These are phyloP conservation scores for Galago senegalensis DNA, from an alignment of 2,797 vertebrate genomes.

Conservation along the genomic window DNA sequence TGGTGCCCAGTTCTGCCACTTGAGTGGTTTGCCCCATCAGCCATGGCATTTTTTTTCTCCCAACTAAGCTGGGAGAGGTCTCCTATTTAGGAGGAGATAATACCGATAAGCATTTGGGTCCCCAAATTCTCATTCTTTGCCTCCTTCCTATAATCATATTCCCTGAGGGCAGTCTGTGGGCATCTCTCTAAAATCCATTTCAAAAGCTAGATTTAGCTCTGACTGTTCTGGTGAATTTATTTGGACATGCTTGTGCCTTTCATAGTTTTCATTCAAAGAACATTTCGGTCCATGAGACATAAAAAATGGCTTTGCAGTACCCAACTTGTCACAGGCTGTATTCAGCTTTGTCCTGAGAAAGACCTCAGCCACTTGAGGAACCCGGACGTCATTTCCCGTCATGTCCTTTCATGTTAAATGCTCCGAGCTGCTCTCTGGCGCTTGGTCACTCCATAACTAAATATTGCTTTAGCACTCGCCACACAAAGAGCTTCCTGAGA, in stretches of 20 bases:
- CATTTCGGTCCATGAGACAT: constrained; percentile 46
- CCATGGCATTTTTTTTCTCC: constrained; percentile 44
- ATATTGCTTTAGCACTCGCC: constrained; percentile 78
- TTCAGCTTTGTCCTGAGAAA: constrained; percentile 57
- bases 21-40: constrained; percentile 14
- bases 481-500: constrained; percentile 79
- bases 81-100: constrained; percentile 43
- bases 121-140: constrained; percentile 54
- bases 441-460: constrained; percentile 79
- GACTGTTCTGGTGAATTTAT: constrained; percentile 1
- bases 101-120: not conserved
- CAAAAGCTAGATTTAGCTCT: not conserved
- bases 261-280: constrained; percentile 68
- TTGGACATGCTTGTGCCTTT: constrained; percentile 59
- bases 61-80: constrained; percentile 63
- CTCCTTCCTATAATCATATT: not conserved
- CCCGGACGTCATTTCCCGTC: constrained; percentile 43
- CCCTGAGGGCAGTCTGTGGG: not conserved
- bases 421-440: constrained; percentile 55
- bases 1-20: constrained; percentile 51
- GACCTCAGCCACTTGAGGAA: constrained; percentile 52
- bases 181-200: constrained; percentile 39
- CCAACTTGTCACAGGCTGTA: constrained; percentile 57
- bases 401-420: constrained; percentile 70
- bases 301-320: constrained; percentile 59